Evolutionary conservation across 2,888 invertebrate species (phyloP), one percentile per base, ranked within the genome.

Genomic region (Tipula unca): DNA sequence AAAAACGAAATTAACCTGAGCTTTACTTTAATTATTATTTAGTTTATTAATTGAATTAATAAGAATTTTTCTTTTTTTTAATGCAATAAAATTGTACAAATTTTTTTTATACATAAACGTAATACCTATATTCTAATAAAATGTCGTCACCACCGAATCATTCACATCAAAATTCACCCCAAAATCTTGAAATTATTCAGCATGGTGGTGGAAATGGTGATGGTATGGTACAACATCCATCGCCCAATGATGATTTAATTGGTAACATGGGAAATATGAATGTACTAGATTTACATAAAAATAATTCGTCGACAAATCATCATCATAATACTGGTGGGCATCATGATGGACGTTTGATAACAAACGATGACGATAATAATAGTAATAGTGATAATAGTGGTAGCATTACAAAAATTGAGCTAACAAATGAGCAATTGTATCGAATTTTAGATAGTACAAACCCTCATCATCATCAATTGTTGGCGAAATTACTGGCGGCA

Each of bases 231-330:
- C 32, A 83, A 8, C 83, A 83, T 83, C n/a, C 29, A 32, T 32
- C 83, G 32, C 69, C 69, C 10, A 25, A 69, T 4, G 83, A 83
- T 87, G 95, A 96, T 91, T 92, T 96, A 88, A 95, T 96, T 87
- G 96, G 96, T 89, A 69, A 69, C 13, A 96, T 96, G 96, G 96
- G 96, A 87, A 96, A 96, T 86, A 96, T 96, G 87, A 96, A 95
- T 89, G 96, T 96, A 48, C 93, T 96, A 88, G 96, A 96, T 89
- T 93, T 94, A 89, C 92, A 91, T 86, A 88, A 87, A 85, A 86
- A 86, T 48, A 86, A 39, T 84, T 90, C 91, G 87, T 91, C 90
- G 87, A 90, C 90, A 1, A 29, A 83, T 35, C 83, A 83, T 32
- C 83, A 83, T 82, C 83, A 29, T 32, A 32, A 69, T 17, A 8